phyloP scores from a whole-genome alignment of 2,888 invertebrate genomes.

The Polymixis lichenea region DNA sequence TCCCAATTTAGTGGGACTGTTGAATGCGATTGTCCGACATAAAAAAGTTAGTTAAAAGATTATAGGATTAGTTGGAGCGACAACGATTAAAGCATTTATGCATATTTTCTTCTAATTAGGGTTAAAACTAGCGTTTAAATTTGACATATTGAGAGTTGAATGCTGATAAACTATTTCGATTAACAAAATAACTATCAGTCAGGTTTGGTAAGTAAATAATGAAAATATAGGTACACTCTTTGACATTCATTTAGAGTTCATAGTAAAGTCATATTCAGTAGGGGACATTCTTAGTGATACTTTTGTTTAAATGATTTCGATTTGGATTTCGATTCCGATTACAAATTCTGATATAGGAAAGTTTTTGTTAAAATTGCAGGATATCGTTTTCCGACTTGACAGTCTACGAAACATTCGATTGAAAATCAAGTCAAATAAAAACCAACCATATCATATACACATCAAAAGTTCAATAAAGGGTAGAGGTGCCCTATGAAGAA shows the following conservation, averaged over 20 bases:
- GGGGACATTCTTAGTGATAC: not conserved
- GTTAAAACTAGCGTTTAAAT: not conserved
- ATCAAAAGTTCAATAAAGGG: constrained; percentile 15
- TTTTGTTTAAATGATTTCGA: not conserved
- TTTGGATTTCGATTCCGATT: not conserved
- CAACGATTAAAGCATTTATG: constrained; percentile 2
- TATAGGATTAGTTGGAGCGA: constrained; percentile 18
- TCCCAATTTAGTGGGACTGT: constrained; percentile 41
- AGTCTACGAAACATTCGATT: not conserved
- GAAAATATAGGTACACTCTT: constrained; percentile 2
- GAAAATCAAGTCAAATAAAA: constrained; percentile 10
- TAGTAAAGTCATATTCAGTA: not conserved
- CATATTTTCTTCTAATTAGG: constrained; percentile 14
- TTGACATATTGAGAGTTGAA: not conserved
- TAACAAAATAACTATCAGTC: not conserved
- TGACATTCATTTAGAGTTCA: not conserved
- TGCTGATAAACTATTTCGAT: not conserved
- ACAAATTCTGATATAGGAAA: not conserved
- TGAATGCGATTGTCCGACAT: constrained; percentile 30
- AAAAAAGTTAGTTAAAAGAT: constrained; percentile 29
- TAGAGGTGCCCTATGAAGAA: constrained; percentile 22
- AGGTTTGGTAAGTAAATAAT: not conserved
- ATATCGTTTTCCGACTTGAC: not conserved
- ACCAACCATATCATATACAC: constrained; percentile 2
- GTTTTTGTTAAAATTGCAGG: not conserved